Percentiles rank a stretch among this genome's conserved stretches.
Conservation (phyloP, 2,888 invertebrate genomes). For the Sussaba pulchella region DNA sequence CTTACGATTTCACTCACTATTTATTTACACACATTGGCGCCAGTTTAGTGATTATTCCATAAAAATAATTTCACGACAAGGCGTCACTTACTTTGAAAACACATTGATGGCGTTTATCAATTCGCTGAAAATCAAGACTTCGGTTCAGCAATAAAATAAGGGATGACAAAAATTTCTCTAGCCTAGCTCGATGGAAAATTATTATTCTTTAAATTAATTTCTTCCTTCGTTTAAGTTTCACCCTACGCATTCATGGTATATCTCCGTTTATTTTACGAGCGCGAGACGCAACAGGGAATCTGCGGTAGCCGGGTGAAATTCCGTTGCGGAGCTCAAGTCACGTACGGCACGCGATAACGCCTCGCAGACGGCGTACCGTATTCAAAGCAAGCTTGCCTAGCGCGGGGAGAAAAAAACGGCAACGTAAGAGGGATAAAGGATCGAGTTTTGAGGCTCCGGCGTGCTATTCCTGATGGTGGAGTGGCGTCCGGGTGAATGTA, state of each 20-base stretch:
- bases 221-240: slow-evolving; percentile 33
- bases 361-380: slow-evolving; percentile 66
- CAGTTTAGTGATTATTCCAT: no score
- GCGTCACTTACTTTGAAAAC: no score
- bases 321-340: slow-evolving; percentile 74
- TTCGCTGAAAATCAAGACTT: neutral
- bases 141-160: neutral
- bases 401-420: slow-evolving; percentile 36
- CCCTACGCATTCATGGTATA: slow-evolving; percentile 55
- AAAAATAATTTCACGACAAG: no score
- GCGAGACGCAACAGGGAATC: slow-evolving; percentile 62
- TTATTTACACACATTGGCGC: no score
- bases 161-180: neutral
- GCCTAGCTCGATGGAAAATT: no score
- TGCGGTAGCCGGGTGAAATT: slow-evolving; percentile 73
- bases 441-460: slow-evolving; percentile 59
- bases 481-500: slow-evolving; percentile 49
- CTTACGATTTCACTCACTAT: no score
- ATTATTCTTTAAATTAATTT: slow-evolving; percentile 1
- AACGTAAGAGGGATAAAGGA: slow-evolving; percentile 65
- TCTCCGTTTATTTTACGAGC: slow-evolving; percentile 45
- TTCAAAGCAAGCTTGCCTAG: slow-evolving; percentile 61
- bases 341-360: slow-evolving; percentile 80
- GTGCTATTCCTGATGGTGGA: slow-evolving; percentile 55
- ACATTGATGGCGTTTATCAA: no score